Evolutionary conservation across 2,888 invertebrate genomes (phyloP), one percentile per base, ranked within the genome.

Genomic region (Philaethria dido): DNA sequence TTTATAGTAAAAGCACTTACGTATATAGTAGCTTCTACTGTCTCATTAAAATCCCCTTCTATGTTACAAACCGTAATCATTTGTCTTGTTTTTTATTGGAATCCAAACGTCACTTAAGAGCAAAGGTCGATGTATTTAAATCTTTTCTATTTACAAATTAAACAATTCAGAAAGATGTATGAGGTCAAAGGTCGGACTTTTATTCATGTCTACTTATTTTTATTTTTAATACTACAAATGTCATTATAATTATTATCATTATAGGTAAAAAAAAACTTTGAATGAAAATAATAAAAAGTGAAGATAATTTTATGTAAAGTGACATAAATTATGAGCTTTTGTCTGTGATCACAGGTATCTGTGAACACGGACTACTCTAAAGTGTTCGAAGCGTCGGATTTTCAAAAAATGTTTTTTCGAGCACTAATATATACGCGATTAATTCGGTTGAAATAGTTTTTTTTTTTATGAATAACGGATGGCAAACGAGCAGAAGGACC

Each of bases 41-140:
- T 60, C 60, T 60, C 47, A 47, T 60, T 60, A 60, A 60, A 47
- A 60, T 47, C 33, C 60, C 47, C 44, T 47, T 29, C 60, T 16
- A 47, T 60, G 47, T 18, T 29, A 22, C 60, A 8, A 60, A 16
- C 33, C 60, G 45, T 60, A 47, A 47, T 60, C 47, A 60, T 60
- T 60, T 60, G 45, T 60, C 45, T 60, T 29, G 47, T 60, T 60
- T 60, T 59, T 60, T 60, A 60, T 45, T 60, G 45, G 47, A 45
- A 33, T 60, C 14, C 45, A 45, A 60, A 60, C 18, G 60, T 60
- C 60, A 33, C 60, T 29, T 33, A 57, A 20, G 42, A 42, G 57
- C 57, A 60, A 8, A 47, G 44, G 45, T 60, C 60, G 18, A 45
- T n/a, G 44, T 45, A 45, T 60, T 60, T 60, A 45, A 60, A 44